These are phyloP conservation scores for Pampus argenteus DNA, from an alignment of 2,797 vertebrate genomes.

Conservation along the genomic window DNA sequence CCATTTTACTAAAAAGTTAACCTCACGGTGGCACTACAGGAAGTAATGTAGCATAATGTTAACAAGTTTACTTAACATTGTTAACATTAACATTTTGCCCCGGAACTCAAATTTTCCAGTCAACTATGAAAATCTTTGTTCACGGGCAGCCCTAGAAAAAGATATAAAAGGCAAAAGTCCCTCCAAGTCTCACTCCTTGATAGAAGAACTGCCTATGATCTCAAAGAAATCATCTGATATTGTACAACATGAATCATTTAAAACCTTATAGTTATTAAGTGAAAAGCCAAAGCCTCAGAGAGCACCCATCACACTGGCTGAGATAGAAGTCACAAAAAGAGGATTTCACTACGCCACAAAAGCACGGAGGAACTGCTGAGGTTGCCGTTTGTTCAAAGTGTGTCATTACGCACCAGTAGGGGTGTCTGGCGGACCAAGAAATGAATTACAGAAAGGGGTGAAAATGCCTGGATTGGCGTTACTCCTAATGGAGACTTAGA, in stretches of 20 bases:
- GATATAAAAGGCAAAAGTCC: slow-evolving; percentile 19
- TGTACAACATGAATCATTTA: slow-evolving; percentile 43
- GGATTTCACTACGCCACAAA: slow-evolving; percentile 52
- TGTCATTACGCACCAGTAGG: slow-evolving; percentile 65
- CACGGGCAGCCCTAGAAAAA: no score
- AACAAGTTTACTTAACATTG: no score
- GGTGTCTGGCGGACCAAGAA: slow-evolving; percentile 56
- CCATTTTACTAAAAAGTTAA: not conserved
- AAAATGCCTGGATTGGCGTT: slow-evolving; percentile 48
- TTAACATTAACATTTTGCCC: no score
- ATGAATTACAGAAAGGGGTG: slow-evolving; percentile 52
- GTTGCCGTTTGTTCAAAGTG: slow-evolving; percentile 64
- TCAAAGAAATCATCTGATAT: slow-evolving; percentile 42
- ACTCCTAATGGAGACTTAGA: slow-evolving; percentile 60
- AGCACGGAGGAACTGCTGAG: slow-evolving; percentile 71
- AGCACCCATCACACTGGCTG: slow-evolving; percentile 24
- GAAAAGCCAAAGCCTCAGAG: slow-evolving; percentile 25
- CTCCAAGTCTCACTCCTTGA: slow-evolving; percentile 15
- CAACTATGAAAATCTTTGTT: no score
- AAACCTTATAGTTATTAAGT: slow-evolving; percentile 23
- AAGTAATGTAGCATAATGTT: no score
- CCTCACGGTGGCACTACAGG: not conserved
- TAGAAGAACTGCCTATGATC: not conserved
- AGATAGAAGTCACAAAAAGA: slow-evolving; percentile 58
- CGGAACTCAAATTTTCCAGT: no score